These are phyloP conservation scores for Heliocidaris erythrogramma DNA, from an alignment of 35 echinoderm and acorn worm genomes.

Conservation along the genomic window DNA sequence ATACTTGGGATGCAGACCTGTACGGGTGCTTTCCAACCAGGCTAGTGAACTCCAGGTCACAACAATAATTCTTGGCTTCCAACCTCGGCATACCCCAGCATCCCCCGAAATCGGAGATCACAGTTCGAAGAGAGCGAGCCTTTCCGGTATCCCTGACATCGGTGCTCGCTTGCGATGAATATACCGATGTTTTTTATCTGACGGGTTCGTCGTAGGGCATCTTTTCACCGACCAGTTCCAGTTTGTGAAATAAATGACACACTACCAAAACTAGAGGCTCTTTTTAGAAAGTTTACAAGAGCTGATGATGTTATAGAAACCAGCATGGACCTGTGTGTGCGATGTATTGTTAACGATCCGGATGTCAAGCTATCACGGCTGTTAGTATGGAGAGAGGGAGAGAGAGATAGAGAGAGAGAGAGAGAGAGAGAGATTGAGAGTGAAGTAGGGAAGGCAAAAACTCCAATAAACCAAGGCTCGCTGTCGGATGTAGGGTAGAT, in stretches of 20 bases:
- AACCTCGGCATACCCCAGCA: background rate
- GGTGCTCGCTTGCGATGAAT: background rate
- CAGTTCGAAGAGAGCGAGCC: background rate
- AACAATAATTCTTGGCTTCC: background rate
- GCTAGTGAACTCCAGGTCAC: background rate
- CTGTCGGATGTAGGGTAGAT: slow-evolving; percentile 39
- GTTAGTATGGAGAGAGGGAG: background rate
- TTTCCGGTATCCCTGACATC: background rate
- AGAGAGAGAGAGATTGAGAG: background rate
- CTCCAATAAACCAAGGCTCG: background rate
- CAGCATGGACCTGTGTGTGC: background rate
- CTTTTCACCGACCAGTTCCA: background rate
- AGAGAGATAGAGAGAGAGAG: background rate
- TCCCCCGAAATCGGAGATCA: background rate
- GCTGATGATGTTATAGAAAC: background rate
- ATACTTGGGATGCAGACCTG: background rate
- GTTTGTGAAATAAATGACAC: no score
- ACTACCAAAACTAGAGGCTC: background rate
- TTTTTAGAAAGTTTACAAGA: background rate
- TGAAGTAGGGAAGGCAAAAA: background rate
- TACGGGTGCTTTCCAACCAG: background rate
- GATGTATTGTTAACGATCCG: background rate
- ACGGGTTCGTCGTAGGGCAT: background rate
- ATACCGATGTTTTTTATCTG: background rate
- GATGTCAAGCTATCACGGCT: background rate